A percentile compares a stretch with the other conserved stretches of the same genome.
Conservation (phyloP, 2,113 vertebrate species). For the Poeciliopsis turrubarensis region DNA sequence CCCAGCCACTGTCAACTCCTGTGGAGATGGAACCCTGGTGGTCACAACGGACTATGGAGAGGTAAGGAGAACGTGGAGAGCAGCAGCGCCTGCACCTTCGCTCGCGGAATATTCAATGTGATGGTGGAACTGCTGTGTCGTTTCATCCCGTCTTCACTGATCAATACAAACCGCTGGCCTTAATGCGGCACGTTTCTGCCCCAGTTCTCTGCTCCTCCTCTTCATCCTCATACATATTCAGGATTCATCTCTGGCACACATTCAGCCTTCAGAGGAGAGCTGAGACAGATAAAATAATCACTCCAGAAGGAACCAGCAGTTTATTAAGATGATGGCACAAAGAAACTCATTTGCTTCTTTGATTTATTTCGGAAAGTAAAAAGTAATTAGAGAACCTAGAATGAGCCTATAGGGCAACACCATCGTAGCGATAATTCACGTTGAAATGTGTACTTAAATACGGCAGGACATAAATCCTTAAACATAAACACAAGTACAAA, state of each 20-base stretch:
- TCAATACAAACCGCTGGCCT: constrained; percentile 40
- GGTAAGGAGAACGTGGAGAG: constrained; percentile 71
- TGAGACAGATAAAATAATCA: constrained; percentile 19
- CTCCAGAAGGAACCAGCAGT: constrained; percentile 9
- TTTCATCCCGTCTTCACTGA: constrained; percentile 32
- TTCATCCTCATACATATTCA: constrained; percentile 64
- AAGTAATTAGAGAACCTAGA: no score
- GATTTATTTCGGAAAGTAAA: no score
- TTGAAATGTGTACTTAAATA: no score
- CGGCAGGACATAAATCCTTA: no score
- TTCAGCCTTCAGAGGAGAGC: constrained; percentile 52
- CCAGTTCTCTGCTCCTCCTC: constrained; percentile 28
- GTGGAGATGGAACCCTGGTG: constrained; percentile 81
- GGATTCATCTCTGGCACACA: constrained; percentile 65
- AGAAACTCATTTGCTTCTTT: no score
- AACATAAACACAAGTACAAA: no score
- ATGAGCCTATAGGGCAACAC: no score
- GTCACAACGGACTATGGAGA: constrained; percentile 87
- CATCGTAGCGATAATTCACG: no score
- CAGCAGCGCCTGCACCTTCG: neutral
- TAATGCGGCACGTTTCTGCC: constrained; percentile 53
- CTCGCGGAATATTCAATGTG: constrained; percentile 14
- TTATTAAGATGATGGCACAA: no score
- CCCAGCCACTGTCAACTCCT: constrained; percentile 86
- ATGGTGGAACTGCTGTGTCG: constrained; percentile 46